These are phyloP conservation scores for Vireo griseus DNA, from an alignment of 2,797 vertebrate genomes.

Conservation along the genomic window DNA sequence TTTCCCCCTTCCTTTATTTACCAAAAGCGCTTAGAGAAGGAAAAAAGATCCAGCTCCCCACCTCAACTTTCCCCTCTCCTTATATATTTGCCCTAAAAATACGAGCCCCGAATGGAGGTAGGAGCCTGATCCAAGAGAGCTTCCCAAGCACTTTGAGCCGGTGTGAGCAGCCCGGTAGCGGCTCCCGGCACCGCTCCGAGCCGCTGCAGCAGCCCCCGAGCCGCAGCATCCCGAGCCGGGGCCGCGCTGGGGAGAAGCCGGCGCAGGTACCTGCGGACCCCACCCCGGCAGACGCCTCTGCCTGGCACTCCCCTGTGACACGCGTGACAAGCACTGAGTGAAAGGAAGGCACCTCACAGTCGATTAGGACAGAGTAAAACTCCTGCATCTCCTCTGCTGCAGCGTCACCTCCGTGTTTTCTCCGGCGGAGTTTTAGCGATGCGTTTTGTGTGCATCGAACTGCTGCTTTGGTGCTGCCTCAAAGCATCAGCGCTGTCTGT, in stretches of 20 bases:
- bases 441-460: fast-evolving
- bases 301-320: not conserved
- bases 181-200: not conserved
- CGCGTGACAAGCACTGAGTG: not conserved
- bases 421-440: not conserved
- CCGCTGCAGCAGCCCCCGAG: not conserved
- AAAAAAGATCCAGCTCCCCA: not conserved
- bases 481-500: not conserved
- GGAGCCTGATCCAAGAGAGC: not conserved
- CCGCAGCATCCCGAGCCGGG: not conserved
- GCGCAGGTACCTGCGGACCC: not conserved
- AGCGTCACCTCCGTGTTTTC: not conserved
- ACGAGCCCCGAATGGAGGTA: not conserved
- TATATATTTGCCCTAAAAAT: not conserved
- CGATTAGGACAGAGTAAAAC: not conserved
- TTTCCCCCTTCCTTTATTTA: not conserved
- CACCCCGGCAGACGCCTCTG: not conserved
- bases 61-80: not conserved
- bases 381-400: not conserved
- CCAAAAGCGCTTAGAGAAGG: not conserved
- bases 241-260: not conserved
- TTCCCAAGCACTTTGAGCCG: not conserved
- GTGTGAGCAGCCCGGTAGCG: not conserved
- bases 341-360: not conserved
- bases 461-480: not conserved